Evolutionary conservation across 2,113 vertebrate genomes (phyloP), one percentile per base, ranked within the genome.

Genomic region (Lophotis ruficrista): DNA sequence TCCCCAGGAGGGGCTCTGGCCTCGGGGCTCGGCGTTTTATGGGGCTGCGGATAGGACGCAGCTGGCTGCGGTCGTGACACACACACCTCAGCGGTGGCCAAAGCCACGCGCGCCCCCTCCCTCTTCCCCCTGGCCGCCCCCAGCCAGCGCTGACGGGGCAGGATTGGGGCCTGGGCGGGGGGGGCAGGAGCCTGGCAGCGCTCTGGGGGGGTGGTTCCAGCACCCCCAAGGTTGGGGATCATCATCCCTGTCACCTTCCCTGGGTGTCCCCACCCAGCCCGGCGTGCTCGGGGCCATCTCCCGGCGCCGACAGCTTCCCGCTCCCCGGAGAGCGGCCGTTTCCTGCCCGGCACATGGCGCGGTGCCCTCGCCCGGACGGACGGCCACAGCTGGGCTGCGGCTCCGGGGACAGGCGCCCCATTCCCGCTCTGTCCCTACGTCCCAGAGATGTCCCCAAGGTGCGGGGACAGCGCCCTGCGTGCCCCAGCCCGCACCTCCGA

Each of bases 1-100:
- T 65, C 93, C 96, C 88, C 95, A 87, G 62, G 95, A 95, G 90
- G 78, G 88, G 85, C 92, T 96, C 92, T 96, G 95, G 95, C 95
- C 95, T 94, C 87, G 27, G 95, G 95, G 91, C 94, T 89, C 68
- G 0, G 87, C 12, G 2, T 75, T 97, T 97, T 97, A 97, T 91
- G 87, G 96, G 90, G 87, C 93, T 84, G 84, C 0, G 30, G 96
- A 93, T 81, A 87, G 92, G 92, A 94, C 95, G 62, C 96, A 96
- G 96, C 95, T 97, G 96, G 48, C 84, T 90, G 96, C 4, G 61
- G 85, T 91, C 94, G 95, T 95, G 95, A 97, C 89, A 94, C 92
- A 89, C 92, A 96, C 96, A 96, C 95, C 94, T 95, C 94, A 35
- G 92, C 15, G 15, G 90, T 87, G 90, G 92, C 96, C 96, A 51